Percentiles rank a stretch among this genome's conserved stretches.
These are phyloP conservation scores for Acipenser oxyrinchus DNA, from an alignment of 2,797 vertebrate species.

Conservation along the genomic window DNA sequence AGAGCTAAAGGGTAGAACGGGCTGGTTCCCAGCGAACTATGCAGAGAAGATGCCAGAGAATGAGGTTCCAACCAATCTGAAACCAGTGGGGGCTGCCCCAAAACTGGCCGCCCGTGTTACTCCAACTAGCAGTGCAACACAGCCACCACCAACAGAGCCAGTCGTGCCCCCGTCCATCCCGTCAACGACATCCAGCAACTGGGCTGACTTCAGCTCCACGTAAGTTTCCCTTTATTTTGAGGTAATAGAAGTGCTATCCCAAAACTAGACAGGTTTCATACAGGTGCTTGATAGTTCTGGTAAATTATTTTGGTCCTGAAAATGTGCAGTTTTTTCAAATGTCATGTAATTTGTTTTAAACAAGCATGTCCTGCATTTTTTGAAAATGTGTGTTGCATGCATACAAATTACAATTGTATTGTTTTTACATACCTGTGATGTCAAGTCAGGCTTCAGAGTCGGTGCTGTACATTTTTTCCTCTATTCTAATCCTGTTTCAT, in stretches of 20 bases:
- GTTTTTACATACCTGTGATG: too few species aligned
- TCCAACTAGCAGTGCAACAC: slow-evolving; percentile 37
- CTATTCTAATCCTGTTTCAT: too few species aligned
- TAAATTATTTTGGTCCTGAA: not conserved
- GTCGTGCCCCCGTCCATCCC: not conserved
- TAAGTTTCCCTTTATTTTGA: slow-evolving; percentile 46
- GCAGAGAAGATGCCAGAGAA: slow-evolving; percentile 86
- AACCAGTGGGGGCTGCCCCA: slow-evolving; percentile 51
- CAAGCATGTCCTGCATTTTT: too few species aligned
- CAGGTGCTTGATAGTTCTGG: not conserved
- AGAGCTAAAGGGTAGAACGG: slow-evolving; percentile 85
- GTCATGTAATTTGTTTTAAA: too few species aligned
- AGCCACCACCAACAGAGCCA: slow-evolving; percentile 34
- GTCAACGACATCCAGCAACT: slow-evolving; percentile 68
- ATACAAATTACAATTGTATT: too few species aligned
- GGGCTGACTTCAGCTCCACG: slow-evolving; percentile 98
- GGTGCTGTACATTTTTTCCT: too few species aligned
- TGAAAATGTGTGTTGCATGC: too few species aligned
- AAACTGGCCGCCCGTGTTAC: slow-evolving; percentile 55
- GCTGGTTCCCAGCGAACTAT: slow-evolving; percentile 97
- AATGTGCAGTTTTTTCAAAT: too few species aligned
- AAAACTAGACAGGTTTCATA: not conserved
- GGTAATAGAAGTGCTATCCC: too few species aligned
- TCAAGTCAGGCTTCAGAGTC: too few species aligned
- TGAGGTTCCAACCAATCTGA: slow-evolving; percentile 71